Conservation (phyloP, 2,888 invertebrate species). For the Hypercompe scribonia region DNA sequence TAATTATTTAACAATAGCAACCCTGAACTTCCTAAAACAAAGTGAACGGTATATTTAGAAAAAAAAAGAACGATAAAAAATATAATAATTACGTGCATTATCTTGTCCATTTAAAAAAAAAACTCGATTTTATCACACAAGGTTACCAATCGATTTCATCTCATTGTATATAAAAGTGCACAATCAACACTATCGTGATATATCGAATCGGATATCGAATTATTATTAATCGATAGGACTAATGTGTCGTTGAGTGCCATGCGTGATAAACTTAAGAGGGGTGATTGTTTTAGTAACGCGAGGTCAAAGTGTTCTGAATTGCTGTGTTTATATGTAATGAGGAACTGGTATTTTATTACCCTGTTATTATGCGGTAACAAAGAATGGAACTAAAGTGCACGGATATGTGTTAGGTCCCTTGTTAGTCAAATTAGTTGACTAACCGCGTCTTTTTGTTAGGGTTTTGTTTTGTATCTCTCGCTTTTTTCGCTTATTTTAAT, state of each 20-base stretch:
- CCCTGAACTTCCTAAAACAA: constrained; percentile 1
- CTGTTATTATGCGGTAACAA: neutral
- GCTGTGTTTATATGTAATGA: neutral
- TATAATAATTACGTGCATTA: neutral
- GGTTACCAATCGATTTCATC: constrained; percentile 27
- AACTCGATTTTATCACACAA: constrained; percentile 34
- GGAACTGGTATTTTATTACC: constrained; percentile 4
- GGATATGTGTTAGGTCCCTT: neutral
- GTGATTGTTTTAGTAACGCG: constrained; percentile 4
- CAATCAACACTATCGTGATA: constrained; percentile 35
- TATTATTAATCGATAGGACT: constrained; percentile 26
- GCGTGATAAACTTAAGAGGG: constrained; percentile 16
- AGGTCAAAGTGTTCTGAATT: constrained; percentile 6
- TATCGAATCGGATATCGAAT: constrained; percentile 24
- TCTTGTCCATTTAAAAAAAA: constrained; percentile 33
- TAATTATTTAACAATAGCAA: neutral
- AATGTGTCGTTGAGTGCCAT: constrained; percentile 26
- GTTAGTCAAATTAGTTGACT: neutral
- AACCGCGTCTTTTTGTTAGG: neutral
- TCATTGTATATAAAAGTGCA: constrained; percentile 32
- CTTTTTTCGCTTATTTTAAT: neutral
- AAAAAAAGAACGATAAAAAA: neutral
- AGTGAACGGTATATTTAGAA: neutral
- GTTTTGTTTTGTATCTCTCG: neutral
- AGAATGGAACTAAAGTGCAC: neutral